Base-by-base conservation (phyloP, 1,140 invertebrate species). In the Meloidogyne exigua region DNA sequence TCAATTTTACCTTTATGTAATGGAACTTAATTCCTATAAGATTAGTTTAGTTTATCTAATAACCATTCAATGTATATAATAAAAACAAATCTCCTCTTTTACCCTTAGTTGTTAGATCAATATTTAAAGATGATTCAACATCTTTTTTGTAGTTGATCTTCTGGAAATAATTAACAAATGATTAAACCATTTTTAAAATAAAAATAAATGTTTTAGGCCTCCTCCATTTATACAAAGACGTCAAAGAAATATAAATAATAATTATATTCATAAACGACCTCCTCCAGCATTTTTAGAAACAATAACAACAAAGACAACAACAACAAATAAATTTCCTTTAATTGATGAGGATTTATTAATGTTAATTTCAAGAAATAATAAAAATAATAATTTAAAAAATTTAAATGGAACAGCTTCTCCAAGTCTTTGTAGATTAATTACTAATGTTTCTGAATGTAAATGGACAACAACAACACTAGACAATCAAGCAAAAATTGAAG, bases 391-490 rank as follows among this genome's bases (percentile, higher is more conserved):
- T 57, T n/a, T 57, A 7, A 49, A 49, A 18, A 57, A n/a, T n/a
- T 1, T 57, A 9, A 57, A 57, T n/a, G 18, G 18, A n/a, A 65
- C 72, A 7, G 21, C 72, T 4, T 49, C 72, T 25, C 44, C 72
- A 65, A 73, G 62, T 73, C 36, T 73, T 62, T 73, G 72, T 39
- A 23, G 72, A 13, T 65, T 73, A 12, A 73, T 73, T 39, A 73
- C 72, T 25, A 73, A 73, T 73, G 72, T 73, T 62, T 73, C 72
- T 5, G 72, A 73, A 65, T 42, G 39, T 23, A 62, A 65, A 36
- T 73, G 72, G 72, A 73, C 72, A 25, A 73, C 72, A 23, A 32
- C 26, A 23, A 64, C 21, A 57, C 12, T 18, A 12, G 21, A 73
- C 26, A 36, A 65, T 62, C 25, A 36, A 64, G 10, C 26, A 62